Base-by-base conservation (phyloP, 2,113 vertebrate species). In the Ornithorhynchus anatinus region DNA sequence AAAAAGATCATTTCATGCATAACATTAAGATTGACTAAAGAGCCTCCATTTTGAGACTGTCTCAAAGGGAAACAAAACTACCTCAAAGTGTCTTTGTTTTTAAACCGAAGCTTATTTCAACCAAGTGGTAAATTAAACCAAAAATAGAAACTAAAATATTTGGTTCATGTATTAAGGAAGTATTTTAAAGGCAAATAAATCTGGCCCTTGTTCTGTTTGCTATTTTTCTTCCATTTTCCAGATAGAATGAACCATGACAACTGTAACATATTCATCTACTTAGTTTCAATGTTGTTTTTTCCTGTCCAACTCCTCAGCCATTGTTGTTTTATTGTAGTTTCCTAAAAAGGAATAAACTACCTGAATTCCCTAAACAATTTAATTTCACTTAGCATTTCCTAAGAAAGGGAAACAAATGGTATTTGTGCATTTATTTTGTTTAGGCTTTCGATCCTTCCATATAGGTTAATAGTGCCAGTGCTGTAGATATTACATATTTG, bases 1-100 rank as follows among this genome's bases (percentile, higher is more conserved):
- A 66, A 81, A 83, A 69, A 25, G 16, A 20, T 58, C 48, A 80
- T 86, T 80, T 81, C 52, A 75, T 73, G 69, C 44, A 78, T 59
- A n/a, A 38, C 53, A 71, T 76, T 68, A 78, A 79, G 23, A 36
- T 82, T 77, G 80, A 69, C 65, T 76, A 69, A 87, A 89, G 81
- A 75, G 29, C 81, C 75, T 45, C 73, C 79, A 42, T 75, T 84
- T 74, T 71, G 40, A 85, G 85, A 72, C 13, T 27, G 6, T 40
- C 72, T 85, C n/a, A 80, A 68, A 52, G 78, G 39, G 75, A n/a
- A n/a, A n/a, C 51, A 37, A 84, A 86, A 58, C 48, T 50, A 54
- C 60, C 84, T 77, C 59, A 12, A 80, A 78, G 50, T 80, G 38
- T 80, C 65, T 60, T 84, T 86, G 25, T 31, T 36, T 72, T 51